These are phyloP conservation scores for Colletes latitarsis DNA, from an alignment of 1,140 invertebrate genomes.

Conservation along the genomic window DNA sequence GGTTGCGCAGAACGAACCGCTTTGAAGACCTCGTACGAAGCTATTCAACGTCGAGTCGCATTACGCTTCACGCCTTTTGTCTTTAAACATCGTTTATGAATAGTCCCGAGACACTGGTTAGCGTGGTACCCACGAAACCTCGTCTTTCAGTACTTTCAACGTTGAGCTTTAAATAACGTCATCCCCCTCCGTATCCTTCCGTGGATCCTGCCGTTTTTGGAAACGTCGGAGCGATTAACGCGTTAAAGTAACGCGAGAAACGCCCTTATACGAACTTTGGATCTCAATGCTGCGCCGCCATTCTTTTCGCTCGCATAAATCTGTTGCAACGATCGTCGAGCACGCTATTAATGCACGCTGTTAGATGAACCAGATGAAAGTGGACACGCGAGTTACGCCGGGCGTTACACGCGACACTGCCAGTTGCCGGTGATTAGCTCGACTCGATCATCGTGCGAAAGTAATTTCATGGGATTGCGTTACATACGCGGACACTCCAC, in stretches of 20 bases:
- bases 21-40: background rate
- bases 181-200: background rate
- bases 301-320: constrained; percentile 8
- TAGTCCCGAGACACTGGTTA: background rate
- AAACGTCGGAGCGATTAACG: background rate
- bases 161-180: background rate
- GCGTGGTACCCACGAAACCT: background rate
- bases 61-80: background rate
- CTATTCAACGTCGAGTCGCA: background rate
- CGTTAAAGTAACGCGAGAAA: background rate
- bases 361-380: background rate
- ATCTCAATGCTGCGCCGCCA: background rate
- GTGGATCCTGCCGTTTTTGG: background rate
- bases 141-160: background rate
- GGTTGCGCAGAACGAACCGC: background rate
- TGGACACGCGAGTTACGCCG: constrained; percentile 14
- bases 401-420: background rate
- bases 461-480: background rate
- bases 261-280: background rate
- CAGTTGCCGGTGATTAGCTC: background rate
- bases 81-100: background rate
- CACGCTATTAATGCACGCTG: constrained; percentile 7
- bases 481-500: background rate
- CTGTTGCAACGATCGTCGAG: constrained; percentile 12
- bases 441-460: background rate